These are phyloP conservation scores for Chrysotoxum bicinctum DNA, from an alignment of 2,888 invertebrate species.

Conservation along the genomic window DNA sequence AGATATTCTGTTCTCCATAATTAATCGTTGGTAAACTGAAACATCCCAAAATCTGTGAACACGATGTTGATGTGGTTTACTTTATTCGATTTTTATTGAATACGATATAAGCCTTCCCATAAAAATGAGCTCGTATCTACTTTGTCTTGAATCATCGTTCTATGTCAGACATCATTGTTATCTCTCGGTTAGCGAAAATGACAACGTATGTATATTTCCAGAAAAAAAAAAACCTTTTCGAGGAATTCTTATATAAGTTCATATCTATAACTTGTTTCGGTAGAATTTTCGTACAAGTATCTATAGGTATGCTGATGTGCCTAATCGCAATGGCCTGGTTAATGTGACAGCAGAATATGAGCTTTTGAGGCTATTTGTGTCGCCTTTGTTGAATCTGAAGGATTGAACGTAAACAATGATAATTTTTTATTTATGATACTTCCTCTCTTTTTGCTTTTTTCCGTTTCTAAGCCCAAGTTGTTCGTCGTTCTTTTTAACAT, in stretches of 20 bases:
- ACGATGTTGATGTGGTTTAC: too few species aligned
- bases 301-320: slow-evolving; percentile 1
- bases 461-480: neutral
- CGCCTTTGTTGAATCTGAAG: slow-evolving; percentile 7
- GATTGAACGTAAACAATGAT: neutral
- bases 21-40: too few species aligned
- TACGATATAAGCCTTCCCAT: too few species aligned
- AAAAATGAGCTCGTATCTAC: too few species aligned
- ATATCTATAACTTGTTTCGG: neutral
- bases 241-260: neutral
- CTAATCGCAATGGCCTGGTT: slow-evolving; percentile 21
- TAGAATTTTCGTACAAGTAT: neutral
- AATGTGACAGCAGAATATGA: slow-evolving; percentile 21
- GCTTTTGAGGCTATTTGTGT: slow-evolving; percentile 10
- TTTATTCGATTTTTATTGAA: too few species aligned
- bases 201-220: too few species aligned
- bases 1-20: too few species aligned
- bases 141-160: too few species aligned
- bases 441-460: neutral
- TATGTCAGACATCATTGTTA: too few species aligned
- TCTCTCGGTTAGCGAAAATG: too few species aligned
- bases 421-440: neutral
- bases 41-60: too few species aligned
- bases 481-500: slow-evolving; percentile 13
- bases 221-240: neutral